Conservation (phyloP, 2,888 invertebrate species). For the Ferdinandea cuprea region DNA sequence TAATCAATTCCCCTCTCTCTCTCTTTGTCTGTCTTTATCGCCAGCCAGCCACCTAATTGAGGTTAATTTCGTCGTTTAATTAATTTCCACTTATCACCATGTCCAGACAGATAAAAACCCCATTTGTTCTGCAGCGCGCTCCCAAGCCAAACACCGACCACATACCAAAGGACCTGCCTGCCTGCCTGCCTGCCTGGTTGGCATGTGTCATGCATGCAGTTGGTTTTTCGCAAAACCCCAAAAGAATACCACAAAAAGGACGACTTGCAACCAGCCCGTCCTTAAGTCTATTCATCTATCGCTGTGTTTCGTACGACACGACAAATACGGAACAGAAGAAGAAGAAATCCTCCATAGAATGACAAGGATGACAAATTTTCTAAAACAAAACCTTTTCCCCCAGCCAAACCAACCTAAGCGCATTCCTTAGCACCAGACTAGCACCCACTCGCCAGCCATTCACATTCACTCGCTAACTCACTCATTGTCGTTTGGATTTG, state of each 20-base stretch:
- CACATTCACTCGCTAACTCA: slow-evolving; percentile 59
- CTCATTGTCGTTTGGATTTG: slow-evolving; percentile 63
- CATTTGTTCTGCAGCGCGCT: not conserved
- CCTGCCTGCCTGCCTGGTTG: no score
- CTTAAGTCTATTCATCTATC: slow-evolving; percentile 66
- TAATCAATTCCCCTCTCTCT: no score
- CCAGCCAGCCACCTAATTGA: slow-evolving; percentile 50
- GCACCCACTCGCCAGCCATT: slow-evolving; percentile 3
- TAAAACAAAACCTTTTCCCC: slow-evolving; percentile 44
- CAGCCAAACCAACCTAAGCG: slow-evolving; percentile 28
- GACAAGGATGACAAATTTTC: slow-evolving; percentile 68
- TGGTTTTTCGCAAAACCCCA: slow-evolving; percentile 16
- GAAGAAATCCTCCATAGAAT: slow-evolving; percentile 53
- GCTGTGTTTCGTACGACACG: no score
- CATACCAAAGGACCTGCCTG: no score
- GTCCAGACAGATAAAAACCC: slow-evolving; percentile 61
- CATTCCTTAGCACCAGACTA: slow-evolving; percentile 52
- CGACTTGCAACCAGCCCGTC: slow-evolving; percentile 53
- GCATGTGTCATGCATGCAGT: slow-evolving; percentile 64
- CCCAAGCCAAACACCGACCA: slow-evolving; percentile 33
- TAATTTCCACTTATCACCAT: slow-evolving; percentile 81
- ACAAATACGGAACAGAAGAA: not conserved
- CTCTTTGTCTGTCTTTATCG: no score
- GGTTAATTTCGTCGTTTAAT: slow-evolving; percentile 78
- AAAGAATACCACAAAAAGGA: slow-evolving; percentile 53